Conservation (phyloP, 2,797 vertebrate genomes). For the Vultur gryphus region DNA sequence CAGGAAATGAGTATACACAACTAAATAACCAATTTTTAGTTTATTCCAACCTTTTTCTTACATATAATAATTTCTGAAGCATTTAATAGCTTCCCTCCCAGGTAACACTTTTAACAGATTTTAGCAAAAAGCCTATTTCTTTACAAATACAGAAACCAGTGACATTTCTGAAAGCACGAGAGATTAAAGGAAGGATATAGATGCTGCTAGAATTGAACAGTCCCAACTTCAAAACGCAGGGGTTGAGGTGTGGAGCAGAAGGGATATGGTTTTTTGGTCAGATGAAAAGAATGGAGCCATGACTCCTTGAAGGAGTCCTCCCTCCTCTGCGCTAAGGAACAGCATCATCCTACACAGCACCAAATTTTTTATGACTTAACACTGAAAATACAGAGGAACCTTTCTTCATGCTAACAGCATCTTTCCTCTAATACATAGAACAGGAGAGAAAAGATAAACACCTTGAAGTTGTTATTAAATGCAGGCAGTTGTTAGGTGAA, state of each 20-base stretch:
- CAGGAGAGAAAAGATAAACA: background rate
- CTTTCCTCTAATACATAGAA: background rate
- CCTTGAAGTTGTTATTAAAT: background rate
- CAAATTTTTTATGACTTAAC: background rate
- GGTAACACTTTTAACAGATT: background rate
- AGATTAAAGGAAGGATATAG: background rate
- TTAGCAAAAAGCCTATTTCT: background rate
- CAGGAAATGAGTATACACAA: background rate
- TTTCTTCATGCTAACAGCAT: background rate
- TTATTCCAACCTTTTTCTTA: background rate
- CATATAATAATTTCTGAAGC: background rate
- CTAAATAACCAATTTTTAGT: background rate
- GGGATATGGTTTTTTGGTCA: background rate
- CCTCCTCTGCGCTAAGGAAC: background rate
- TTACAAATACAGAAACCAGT: background rate
- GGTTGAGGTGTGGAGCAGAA: background rate
- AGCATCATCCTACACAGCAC: background rate
- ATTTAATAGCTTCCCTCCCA: background rate
- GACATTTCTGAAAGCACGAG: background rate
- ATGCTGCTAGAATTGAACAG: background rate
- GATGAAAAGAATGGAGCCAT: background rate
- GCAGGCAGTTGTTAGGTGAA: background rate
- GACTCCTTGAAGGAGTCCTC: background rate
- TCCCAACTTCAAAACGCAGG: background rate
- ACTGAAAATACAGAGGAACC: background rate